A percentile compares a stretch with the other conserved stretches of the same genome.
These are phyloP conservation scores for Camponotus pennsylvanicus DNA, from an alignment of 1,140 invertebrate genomes.

Conservation along the genomic window DNA sequence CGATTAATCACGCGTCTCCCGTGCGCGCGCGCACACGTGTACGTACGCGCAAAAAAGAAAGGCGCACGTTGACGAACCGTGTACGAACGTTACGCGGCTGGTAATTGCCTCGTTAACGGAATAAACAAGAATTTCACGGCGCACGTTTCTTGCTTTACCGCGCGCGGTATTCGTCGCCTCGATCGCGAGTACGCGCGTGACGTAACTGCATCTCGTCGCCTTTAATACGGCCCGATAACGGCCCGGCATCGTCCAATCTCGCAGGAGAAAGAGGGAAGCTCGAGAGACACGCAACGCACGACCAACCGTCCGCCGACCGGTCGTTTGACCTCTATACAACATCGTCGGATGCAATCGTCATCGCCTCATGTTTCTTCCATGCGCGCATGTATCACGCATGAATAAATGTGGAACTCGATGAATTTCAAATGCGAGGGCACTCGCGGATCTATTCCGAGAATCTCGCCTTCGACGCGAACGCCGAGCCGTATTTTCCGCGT, in stretches of 20 bases:
- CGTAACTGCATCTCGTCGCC: constrained; percentile 37
- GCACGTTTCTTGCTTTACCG: constrained; percentile 49
- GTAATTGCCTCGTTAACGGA: constrained; percentile 61
- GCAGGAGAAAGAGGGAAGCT: background rate
- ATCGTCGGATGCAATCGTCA: constrained; percentile 45
- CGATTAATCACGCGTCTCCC: constrained; percentile 60
- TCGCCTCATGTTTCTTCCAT: constrained; percentile 67
- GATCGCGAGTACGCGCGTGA: constrained; percentile 59
- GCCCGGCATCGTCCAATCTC: constrained; percentile 15
- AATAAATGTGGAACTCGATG: constrained; percentile 68
- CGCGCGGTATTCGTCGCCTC: background rate
- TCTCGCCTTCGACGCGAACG: constrained; percentile 1
- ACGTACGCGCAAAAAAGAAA: background rate
- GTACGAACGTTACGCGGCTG: constrained; percentile 16
- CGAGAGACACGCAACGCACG: background rate
- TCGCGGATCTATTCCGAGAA: background rate
- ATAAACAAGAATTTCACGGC: constrained; percentile 62
- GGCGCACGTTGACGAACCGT: background rate
- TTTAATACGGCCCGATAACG: constrained; percentile 38
- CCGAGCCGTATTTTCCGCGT: background rate
- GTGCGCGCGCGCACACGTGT: background rate
- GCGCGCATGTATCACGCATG: constrained; percentile 65
- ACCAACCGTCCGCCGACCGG: background rate
- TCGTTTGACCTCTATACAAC: constrained; percentile 63
- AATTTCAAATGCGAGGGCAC: constrained; percentile 62